These are phyloP conservation scores for Himalopsyche phryganea DNA, from an alignment of 1,140 invertebrate genomes.

Conservation along the genomic window DNA sequence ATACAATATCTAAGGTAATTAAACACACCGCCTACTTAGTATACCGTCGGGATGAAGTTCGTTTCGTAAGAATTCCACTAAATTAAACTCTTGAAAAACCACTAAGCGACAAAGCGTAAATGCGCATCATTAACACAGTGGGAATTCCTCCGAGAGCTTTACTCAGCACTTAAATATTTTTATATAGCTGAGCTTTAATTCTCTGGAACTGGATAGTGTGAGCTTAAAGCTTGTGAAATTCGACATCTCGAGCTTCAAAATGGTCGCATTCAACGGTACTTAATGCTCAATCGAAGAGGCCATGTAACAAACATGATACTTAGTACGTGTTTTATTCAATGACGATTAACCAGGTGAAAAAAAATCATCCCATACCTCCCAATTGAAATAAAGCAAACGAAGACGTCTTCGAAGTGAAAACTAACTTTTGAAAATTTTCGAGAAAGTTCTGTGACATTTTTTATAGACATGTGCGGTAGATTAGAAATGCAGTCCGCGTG, in stretches of 20 bases:
- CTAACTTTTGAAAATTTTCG: background rate
- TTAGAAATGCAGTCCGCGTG: slow-evolving; percentile 17
- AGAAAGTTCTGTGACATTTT: slow-evolving; percentile 7
- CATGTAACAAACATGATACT: slow-evolving; percentile 10
- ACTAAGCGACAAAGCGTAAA: too few species aligned
- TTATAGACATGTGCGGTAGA: slow-evolving; percentile 13
- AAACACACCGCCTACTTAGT: too few species aligned
- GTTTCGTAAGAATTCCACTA: too few species aligned
- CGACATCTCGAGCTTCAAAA: background rate
- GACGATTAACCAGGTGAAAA: slow-evolving; percentile 6
- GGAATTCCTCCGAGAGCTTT: too few species aligned
- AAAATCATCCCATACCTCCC: background rate
- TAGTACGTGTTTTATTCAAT: slow-evolving; percentile 20
- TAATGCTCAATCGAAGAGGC: slow-evolving; percentile 14
- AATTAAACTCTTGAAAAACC: too few species aligned
- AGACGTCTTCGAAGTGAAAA: background rate
- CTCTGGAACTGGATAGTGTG: too few species aligned
- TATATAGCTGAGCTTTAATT: too few species aligned
- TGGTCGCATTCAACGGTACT: slow-evolving; percentile 33
- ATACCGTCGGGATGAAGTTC: too few species aligned
- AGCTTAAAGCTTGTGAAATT: too few species aligned
- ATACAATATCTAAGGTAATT: too few species aligned
- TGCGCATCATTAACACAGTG: too few species aligned
- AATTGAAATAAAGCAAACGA: background rate
- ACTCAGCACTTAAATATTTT: too few species aligned